Conservation (phyloP, 2,113 vertebrate genomes). For the Falcunculus frontatus region DNA sequence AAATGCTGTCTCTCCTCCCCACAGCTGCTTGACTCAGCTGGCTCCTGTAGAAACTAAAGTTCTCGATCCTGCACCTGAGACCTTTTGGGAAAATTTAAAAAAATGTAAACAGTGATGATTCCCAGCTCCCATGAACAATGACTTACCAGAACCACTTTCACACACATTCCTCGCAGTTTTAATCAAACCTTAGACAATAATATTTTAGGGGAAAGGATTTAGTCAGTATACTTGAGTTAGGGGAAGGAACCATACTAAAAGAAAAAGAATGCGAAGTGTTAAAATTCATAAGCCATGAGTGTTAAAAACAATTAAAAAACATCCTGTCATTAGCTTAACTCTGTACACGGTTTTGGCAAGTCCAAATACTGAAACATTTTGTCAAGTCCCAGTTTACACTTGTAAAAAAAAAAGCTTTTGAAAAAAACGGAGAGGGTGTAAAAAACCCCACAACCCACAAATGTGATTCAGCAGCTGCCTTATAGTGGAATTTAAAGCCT, state of each 20-base stretch:
- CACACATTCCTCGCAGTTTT: constrained; percentile 42
- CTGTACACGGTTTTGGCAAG: neutral
- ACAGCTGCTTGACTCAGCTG: neutral
- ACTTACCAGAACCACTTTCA: constrained; percentile 33
- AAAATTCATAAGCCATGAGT: neutral
- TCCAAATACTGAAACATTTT: neutral
- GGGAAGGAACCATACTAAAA: neutral
- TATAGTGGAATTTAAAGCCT: neutral
- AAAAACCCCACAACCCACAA: neutral
- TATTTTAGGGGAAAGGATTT: constrained; percentile 11
- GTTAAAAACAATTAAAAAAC: neutral
- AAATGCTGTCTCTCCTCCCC: neutral
- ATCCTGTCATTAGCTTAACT: neutral
- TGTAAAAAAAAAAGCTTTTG: neutral
- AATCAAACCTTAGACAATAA: constrained; percentile 3
- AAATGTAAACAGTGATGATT: constrained; percentile 39
- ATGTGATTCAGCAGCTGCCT: neutral
- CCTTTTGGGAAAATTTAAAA: neutral
- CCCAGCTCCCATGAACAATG: constrained; percentile 37
- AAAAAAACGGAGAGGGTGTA: neutral
- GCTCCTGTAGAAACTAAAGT: neutral
- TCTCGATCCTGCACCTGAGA: neutral
- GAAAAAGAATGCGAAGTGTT: neutral
- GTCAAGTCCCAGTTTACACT: neutral
- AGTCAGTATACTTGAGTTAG: neutral